Conservation (phyloP, 2,888 invertebrate species). For the Conchocele bisecta region DNA sequence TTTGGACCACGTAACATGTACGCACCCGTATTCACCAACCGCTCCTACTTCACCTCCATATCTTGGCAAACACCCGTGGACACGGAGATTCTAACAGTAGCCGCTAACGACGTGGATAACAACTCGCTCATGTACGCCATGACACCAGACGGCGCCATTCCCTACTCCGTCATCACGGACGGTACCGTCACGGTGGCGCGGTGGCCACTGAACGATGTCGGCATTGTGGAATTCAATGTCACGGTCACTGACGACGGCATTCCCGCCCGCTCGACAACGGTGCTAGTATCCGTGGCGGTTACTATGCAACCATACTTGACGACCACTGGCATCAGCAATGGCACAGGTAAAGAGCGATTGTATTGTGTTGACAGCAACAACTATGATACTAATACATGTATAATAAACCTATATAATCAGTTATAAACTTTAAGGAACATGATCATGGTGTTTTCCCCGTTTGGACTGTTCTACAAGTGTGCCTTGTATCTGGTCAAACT, state of each 20-base stretch:
- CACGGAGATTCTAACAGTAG: slow-evolving; percentile 2
- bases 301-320: too few species aligned
- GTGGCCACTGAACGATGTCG: neutral
- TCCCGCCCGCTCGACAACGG: slow-evolving; percentile 12
- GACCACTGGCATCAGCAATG: too few species aligned
- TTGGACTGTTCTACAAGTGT: too few species aligned
- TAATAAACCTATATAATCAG: too few species aligned
- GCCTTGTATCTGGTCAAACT: too few species aligned
- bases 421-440: too few species aligned
- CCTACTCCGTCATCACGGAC: slow-evolving; percentile 7
- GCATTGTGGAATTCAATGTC: neutral
- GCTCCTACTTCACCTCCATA: neutral
- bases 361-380: too few species aligned
- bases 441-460: too few species aligned
- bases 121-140: slow-evolving; percentile 8
- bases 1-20: slow-evolving; percentile 36
- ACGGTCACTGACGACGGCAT: slow-evolving; percentile 26
- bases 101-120: slow-evolving; percentile 28
- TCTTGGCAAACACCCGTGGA: neutral
- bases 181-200: slow-evolving; percentile 5
- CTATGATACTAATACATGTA: too few species aligned
- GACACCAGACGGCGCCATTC: neutral
- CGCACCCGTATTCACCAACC: slow-evolving; percentile 18
- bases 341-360: too few species aligned
- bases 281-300: slow-evolving; percentile 7